A percentile compares a stretch with the other conserved stretches of the same genome.
Conservation (phyloP, 2,888 invertebrate species). For the Drosophila eohydei region DNA sequence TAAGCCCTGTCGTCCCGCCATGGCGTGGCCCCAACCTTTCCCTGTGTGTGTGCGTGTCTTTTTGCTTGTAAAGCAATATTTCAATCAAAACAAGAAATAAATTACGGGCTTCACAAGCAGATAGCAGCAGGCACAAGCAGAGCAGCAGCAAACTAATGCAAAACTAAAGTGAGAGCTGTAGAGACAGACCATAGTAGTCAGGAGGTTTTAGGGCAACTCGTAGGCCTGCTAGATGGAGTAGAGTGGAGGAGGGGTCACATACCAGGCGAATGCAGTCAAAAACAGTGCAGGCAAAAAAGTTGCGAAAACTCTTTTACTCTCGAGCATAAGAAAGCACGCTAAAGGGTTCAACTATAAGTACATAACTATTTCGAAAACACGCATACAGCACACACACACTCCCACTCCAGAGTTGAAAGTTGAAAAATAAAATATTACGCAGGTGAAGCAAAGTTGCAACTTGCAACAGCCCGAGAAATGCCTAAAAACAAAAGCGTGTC, state of each 20-base stretch:
- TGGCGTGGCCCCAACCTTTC: not conserved
- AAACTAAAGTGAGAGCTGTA: conserved; percentile 61
- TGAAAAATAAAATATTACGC: conserved; percentile 70
- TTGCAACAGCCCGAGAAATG: conserved; percentile 47
- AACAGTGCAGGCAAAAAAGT: conserved; percentile 76
- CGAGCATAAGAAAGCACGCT: conserved; percentile 59
- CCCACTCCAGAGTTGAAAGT: conserved; percentile 59
- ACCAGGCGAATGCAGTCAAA: conserved; percentile 66
- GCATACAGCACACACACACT: conserved; percentile 34
- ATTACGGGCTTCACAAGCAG: conserved; percentile 75
- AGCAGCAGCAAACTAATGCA: conserved; percentile 53
- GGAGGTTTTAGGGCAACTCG: conserved; percentile 15
- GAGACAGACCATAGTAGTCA: conserved; percentile 34
- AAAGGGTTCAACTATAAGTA: conserved; percentile 76
- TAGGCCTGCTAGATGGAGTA: conserved; percentile 19
- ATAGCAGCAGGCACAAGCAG: conserved; percentile 51
- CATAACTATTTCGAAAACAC: conserved; percentile 72
- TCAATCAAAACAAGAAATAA: conserved; percentile 82
- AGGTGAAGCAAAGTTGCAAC: conserved; percentile 59
- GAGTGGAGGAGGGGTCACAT: conserved; percentile 7
- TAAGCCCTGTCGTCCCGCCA: conserved; percentile 43
- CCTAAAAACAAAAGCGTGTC: conserved; percentile 44
- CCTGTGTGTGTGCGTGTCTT: conserved; percentile 60
- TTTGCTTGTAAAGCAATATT: conserved; percentile 81
- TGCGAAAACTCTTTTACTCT: conserved; percentile 60